phyloP scores from a whole-genome alignment of 1,140 invertebrate genomes.

The Pinna nobilis region DNA sequence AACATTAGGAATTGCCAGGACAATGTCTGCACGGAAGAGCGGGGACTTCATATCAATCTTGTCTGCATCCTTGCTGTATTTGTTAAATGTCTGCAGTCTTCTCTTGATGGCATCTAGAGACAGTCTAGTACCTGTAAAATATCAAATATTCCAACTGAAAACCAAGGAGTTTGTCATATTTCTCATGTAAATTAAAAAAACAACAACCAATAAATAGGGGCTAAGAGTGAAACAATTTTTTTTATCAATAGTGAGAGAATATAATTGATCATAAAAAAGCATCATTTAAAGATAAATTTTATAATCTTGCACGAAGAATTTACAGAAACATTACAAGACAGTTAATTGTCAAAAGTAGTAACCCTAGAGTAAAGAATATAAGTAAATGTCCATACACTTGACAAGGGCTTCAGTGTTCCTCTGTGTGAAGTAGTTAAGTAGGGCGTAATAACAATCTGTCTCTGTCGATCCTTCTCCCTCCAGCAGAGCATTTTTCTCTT shows the following conservation, averaged over 20 bases:
- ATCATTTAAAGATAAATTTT: background rate
- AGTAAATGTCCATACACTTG: conserved; percentile 69
- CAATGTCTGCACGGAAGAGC: conserved; percentile 79
- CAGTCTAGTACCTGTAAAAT: conserved; percentile 68
- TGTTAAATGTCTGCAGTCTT: conserved; percentile 70
- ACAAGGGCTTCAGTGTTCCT: conserved; percentile 74
- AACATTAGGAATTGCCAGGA: conserved; percentile 90
- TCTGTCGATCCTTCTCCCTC: conserved; percentile 65
- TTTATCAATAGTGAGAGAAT: too few species aligned
- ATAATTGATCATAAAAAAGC: too few species aligned
- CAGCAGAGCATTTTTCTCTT: conserved; percentile 58
- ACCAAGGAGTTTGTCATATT: too few species aligned
- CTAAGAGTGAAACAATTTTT: too few species aligned
- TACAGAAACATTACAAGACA: too few species aligned
- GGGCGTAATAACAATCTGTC: conserved; percentile 69
- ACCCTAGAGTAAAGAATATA: background rate
- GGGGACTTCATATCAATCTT: conserved; percentile 67
- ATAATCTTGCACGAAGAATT: background rate
- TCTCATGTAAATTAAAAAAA: background rate
- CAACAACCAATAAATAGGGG: too few species aligned
- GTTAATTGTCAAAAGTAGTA: too few species aligned
- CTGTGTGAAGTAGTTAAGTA: conserved; percentile 73
- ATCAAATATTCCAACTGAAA: too few species aligned
- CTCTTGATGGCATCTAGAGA: conserved; percentile 74
- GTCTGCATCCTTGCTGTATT: conserved; percentile 65